Conservation (phyloP, 2,797 vertebrate genomes). For the Hemitrygon akajei region DNA sequence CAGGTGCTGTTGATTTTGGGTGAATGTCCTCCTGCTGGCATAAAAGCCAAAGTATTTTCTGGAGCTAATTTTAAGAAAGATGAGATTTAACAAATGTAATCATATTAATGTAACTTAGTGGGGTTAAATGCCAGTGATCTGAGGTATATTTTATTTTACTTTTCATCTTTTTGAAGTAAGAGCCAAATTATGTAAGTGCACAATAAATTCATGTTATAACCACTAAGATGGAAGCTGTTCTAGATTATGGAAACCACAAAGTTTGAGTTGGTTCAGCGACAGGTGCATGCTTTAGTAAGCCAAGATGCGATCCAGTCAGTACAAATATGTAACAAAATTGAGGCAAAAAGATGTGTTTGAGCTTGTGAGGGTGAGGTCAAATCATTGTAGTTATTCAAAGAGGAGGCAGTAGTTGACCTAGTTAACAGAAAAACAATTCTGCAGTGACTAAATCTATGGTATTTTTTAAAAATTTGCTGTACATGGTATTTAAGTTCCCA, state of each 20-base stretch:
- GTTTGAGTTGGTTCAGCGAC: not conserved
- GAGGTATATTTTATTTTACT: not conserved
- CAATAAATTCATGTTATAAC: not conserved
- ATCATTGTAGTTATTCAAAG: not conserved
- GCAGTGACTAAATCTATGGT: not conserved
- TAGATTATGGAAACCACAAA: not conserved
- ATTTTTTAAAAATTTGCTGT: not conserved
- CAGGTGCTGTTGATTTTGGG: not conserved
- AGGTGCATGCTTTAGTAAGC: not conserved
- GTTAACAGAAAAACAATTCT: not conserved
- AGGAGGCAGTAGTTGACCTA: not conserved
- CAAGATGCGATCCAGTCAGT: not conserved
- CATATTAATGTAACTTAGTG: not conserved
- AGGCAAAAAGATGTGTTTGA: not conserved
- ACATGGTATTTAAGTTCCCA: not conserved
- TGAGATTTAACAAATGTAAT: not conserved
- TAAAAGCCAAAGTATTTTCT: slow-evolving; percentile 3
- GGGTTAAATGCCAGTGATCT: not conserved
- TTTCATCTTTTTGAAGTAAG: not conserved
- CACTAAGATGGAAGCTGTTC: slow-evolving; percentile 14
- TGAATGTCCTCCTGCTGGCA: not conserved
- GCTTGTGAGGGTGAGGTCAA: not conserved
- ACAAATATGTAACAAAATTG: not conserved
- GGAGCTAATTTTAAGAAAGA: not conserved
- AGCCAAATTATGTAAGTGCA: not conserved